A percentile compares a stretch with the other conserved stretches of the same genome.
phyloP scores from a whole-genome alignment of 1,140 invertebrate genomes.

The Sarcophaga bullata region DNA sequence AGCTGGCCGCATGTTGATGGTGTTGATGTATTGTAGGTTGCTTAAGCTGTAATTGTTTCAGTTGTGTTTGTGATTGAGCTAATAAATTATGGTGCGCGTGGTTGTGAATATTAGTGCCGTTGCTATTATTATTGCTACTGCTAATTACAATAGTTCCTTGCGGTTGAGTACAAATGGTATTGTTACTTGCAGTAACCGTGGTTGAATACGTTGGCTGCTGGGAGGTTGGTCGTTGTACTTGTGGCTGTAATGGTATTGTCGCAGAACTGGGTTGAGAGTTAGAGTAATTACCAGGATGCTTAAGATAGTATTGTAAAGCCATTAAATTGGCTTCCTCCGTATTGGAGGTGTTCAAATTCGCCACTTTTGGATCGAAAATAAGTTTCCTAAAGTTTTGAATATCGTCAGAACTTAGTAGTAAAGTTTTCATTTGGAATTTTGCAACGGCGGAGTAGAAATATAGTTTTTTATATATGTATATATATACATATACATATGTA shows the following conservation, averaged over 20 bases:
- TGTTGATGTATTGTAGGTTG: constrained; percentile 63
- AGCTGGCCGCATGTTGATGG: constrained; percentile 51
- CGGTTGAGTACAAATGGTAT: constrained; percentile 41
- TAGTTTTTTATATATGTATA: background rate
- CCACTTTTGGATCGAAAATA: constrained; percentile 61
- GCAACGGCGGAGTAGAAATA: background rate
- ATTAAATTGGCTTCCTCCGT: constrained; percentile 51
- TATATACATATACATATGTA: background rate
- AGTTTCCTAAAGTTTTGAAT: constrained; percentile 63
- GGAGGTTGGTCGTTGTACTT: constrained; percentile 12
- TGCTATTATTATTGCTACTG: constrained; percentile 51
- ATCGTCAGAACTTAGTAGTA: constrained; percentile 59
- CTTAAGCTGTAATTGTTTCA: constrained; percentile 60
- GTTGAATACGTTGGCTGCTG: constrained; percentile 46
- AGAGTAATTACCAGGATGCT: constrained; percentile 58
- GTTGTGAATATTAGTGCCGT: background rate
- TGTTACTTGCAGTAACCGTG: background rate
- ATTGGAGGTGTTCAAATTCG: constrained; percentile 42
- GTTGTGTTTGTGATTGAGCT: constrained; percentile 56
- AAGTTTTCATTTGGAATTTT: constrained; percentile 60
- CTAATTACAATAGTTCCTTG: background rate
- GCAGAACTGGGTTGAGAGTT: constrained; percentile 33
- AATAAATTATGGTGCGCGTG: constrained; percentile 48
- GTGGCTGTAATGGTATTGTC: constrained; percentile 39
- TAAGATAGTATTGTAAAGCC: constrained; percentile 63